phyloP scores from a whole-genome alignment of 2,888 invertebrate species.

The Scaptomyza polygonia region DNA sequence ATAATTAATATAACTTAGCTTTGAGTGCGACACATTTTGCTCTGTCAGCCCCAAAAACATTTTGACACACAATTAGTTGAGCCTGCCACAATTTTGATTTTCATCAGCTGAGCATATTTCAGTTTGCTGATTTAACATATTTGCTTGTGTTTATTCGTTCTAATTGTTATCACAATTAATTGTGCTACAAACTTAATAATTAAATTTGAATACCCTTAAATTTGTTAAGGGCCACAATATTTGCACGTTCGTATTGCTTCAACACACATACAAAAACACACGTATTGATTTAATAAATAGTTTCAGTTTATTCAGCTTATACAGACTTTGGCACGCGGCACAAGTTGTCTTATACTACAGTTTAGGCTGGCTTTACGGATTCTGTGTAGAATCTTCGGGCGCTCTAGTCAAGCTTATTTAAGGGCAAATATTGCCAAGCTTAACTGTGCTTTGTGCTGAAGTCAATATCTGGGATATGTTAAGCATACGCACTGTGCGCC shows the following conservation, averaged over 20 bases:
- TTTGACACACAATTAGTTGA: background rate
- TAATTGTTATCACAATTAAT: background rate
- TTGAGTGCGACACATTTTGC: background rate
- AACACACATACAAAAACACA: slow-evolving; percentile 9
- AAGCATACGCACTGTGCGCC: slow-evolving; percentile 65
- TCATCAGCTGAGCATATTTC: background rate
- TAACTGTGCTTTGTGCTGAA: slow-evolving; percentile 68
- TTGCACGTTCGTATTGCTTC: slow-evolving; percentile 13
- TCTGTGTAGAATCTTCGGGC: slow-evolving; percentile 8
- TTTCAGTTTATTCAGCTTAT: slow-evolving; percentile 51
- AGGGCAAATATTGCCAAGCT: slow-evolving; percentile 70
- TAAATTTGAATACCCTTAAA: slow-evolving; percentile 15
- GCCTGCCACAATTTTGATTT: background rate
- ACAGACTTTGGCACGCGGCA: slow-evolving; percentile 47
- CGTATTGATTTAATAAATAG: slow-evolving; percentile 28
- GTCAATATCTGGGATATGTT: slow-evolving; percentile 70
- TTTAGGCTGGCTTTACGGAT: slow-evolving; percentile 59
- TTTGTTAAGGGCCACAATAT: background rate
- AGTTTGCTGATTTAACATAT: background rate
- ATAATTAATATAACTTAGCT: background rate
- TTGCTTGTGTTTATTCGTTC: background rate
- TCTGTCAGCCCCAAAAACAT: background rate
- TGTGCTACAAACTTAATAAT: slow-evolving; percentile 21
- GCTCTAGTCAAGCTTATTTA: slow-evolving; percentile 29
- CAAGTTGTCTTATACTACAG: slow-evolving; percentile 76